A percentile compares a stretch with the other conserved stretches of the same genome.
Conservation (phyloP, 1,140 invertebrate species). For the Melitaea cinxia region DNA sequence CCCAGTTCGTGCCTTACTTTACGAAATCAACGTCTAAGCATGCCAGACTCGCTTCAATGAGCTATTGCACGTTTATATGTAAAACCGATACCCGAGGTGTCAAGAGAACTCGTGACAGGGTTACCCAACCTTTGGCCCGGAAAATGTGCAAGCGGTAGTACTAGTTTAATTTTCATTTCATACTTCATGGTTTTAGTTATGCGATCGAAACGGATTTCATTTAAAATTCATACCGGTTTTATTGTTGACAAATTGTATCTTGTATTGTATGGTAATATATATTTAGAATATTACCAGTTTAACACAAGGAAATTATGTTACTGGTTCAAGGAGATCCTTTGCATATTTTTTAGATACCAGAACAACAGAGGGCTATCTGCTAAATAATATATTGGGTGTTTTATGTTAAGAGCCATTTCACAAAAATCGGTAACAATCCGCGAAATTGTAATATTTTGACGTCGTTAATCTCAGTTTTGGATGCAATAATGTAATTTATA, state of each 20-base stretch:
- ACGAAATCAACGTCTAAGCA: conserved; percentile 35
- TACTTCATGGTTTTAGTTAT: conserved; percentile 27
- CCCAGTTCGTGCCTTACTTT: conserved; percentile 38
- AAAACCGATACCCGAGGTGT: conserved; percentile 44
- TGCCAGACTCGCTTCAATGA: conserved; percentile 37
- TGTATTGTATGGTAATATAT: conserved; percentile 25
- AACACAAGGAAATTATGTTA: conserved; percentile 4
- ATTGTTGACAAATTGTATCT: conserved; percentile 20
- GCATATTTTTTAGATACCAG: neutral
- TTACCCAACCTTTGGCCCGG: conserved; percentile 42
- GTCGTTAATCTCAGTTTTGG: too few species aligned
- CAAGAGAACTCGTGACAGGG: conserved; percentile 44
- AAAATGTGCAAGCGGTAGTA: conserved; percentile 39
- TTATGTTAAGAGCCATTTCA: too few species aligned
- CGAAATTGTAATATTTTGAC: too few species aligned
- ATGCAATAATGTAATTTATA: too few species aligned
- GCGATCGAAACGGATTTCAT: conserved; percentile 30
- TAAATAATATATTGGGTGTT: neutral
- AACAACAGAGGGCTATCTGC: neutral
- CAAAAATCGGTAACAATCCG: too few species aligned
- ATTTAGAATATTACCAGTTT: neutral
- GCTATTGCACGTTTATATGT: conserved; percentile 43
- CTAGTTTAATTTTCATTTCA: conserved; percentile 35
- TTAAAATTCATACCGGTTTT: conserved; percentile 27
- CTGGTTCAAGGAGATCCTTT: neutral